These are phyloP conservation scores for Lithosia quadra DNA, from an alignment of 2,888 invertebrate species.

Conservation along the genomic window DNA sequence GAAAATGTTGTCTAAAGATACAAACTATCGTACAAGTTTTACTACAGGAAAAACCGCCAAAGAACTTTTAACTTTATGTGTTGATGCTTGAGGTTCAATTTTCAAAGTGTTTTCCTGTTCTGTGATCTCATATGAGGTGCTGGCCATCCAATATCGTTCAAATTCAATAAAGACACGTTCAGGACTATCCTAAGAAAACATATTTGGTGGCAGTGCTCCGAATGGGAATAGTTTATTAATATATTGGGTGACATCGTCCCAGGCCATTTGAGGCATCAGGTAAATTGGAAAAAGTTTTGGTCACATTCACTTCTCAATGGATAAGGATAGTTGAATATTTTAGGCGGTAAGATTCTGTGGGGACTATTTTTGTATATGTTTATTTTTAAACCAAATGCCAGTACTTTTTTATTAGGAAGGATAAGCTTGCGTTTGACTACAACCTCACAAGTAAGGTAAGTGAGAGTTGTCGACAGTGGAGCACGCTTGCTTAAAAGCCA, in stretches of 20 bases:
- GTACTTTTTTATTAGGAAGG: no score
- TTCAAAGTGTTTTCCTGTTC: slow-evolving; percentile 9
- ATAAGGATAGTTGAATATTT: neutral
- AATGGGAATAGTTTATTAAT: slow-evolving; percentile 49
- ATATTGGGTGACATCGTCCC: slow-evolving; percentile 20
- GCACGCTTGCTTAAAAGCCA: no score
- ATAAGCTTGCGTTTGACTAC: no score
- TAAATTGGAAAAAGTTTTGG: slow-evolving; percentile 5
- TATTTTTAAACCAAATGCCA: neutral
- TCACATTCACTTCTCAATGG: neutral
- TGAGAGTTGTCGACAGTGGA: no score
- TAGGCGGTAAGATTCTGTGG: neutral
- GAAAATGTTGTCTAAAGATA: slow-evolving; percentile 47
- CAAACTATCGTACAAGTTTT: slow-evolving; percentile 37
- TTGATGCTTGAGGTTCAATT: slow-evolving; percentile 3
- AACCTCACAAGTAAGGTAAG: no score
- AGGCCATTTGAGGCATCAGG: slow-evolving; percentile 12
- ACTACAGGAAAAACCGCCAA: slow-evolving; percentile 11
- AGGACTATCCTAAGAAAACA: slow-evolving; percentile 38
- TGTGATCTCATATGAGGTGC: slow-evolving; percentile 27
- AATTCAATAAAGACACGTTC: slow-evolving; percentile 58
- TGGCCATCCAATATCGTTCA: slow-evolving; percentile 48
- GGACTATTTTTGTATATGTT: neutral
- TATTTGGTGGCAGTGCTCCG: slow-evolving; percentile 29
- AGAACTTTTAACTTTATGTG: neutral